Evolutionary conservation across 2,888 invertebrate species (phyloP).

Genomic region (Resseliella maxima): DNA sequence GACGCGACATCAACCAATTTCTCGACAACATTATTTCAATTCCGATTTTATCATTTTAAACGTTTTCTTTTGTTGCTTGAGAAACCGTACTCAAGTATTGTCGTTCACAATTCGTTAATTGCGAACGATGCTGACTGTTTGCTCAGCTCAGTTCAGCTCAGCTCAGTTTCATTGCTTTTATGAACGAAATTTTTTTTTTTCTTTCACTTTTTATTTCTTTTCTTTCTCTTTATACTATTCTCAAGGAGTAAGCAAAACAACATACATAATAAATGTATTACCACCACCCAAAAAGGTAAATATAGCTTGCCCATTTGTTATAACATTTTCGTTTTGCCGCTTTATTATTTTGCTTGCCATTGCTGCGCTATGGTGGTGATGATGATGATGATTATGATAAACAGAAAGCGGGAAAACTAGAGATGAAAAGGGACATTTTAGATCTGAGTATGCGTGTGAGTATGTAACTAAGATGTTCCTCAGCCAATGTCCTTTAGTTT

Average conservation of each 20-base stretch:
- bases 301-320: not conserved
- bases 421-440: too few relatives aligned
- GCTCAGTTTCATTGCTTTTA: not conserved
- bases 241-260: not conserved
- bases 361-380: not conserved
- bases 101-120: slow-evolving; percentile 7
- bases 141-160: not conserved
- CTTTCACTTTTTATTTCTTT: not conserved
- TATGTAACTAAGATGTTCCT: not conserved
- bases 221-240: not conserved
- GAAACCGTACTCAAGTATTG: slow-evolving; percentile 20
- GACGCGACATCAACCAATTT: not conserved
- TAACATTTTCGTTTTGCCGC: not conserved
- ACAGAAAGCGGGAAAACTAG: too few relatives aligned
- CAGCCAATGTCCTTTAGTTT: not conserved
- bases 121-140: slow-evolving; percentile 29
- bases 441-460: too few relatives aligned
- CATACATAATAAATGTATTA: slow-evolving; percentile 50
- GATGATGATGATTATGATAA: not conserved
- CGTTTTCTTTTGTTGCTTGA: slow-evolving; percentile 11
- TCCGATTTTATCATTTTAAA: slow-evolving; percentile 47
- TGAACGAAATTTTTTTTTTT: not conserved
- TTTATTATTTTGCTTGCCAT: not conserved
- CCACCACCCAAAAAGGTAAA: slow-evolving; percentile 36
- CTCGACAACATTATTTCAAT: not conserved